These are phyloP conservation scores for Drosophila koepferae DNA, from an alignment of 2,888 invertebrate species.

Conservation along the genomic window DNA sequence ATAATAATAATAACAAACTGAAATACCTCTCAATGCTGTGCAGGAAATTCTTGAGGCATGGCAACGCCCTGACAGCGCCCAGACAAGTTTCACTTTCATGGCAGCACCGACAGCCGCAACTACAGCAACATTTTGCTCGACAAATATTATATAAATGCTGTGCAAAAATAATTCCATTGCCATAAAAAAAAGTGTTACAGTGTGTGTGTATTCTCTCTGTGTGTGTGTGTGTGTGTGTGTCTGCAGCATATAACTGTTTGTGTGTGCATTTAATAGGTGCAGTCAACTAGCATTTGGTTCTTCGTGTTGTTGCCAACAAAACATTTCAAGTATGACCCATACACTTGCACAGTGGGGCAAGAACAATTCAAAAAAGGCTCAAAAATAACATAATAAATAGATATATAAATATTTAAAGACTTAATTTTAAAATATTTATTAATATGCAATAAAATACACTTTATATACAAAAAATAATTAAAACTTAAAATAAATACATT, in stretches of 20 bases:
- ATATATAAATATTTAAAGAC: background rate
- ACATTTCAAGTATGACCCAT: slow-evolving; percentile 52
- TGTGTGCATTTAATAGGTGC: slow-evolving; percentile 64
- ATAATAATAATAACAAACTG: slow-evolving; percentile 12
- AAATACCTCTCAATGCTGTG: slow-evolving; percentile 38
- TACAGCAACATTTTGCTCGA: slow-evolving; percentile 59
- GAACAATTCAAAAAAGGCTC: too few relatives aligned
- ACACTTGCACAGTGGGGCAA: slow-evolving; percentile 50
- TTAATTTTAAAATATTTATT: too few relatives aligned
- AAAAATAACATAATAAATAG: background rate
- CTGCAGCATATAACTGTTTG: slow-evolving; percentile 14
- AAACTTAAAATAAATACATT: too few relatives aligned
- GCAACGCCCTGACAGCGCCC: slow-evolving; percentile 67
- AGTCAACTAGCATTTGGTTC: slow-evolving; percentile 65
- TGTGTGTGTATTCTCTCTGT: slow-evolving; percentile 20
- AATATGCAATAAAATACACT: too few relatives aligned
- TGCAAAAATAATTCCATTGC: slow-evolving; percentile 59
- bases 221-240: slow-evolving; percentile 23
- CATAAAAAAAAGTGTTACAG: slow-evolving; percentile 5
- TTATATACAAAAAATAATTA: too few relatives aligned
- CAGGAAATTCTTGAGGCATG: slow-evolving; percentile 75
- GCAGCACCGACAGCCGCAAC: slow-evolving; percentile 26
- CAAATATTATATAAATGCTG: slow-evolving; percentile 70
- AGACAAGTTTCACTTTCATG: slow-evolving; percentile 71
- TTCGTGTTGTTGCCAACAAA: slow-evolving; percentile 48